These are phyloP conservation scores for Callosobruchus maculatus DNA, from an alignment of 2,888 invertebrate species.

Conservation along the genomic window DNA sequence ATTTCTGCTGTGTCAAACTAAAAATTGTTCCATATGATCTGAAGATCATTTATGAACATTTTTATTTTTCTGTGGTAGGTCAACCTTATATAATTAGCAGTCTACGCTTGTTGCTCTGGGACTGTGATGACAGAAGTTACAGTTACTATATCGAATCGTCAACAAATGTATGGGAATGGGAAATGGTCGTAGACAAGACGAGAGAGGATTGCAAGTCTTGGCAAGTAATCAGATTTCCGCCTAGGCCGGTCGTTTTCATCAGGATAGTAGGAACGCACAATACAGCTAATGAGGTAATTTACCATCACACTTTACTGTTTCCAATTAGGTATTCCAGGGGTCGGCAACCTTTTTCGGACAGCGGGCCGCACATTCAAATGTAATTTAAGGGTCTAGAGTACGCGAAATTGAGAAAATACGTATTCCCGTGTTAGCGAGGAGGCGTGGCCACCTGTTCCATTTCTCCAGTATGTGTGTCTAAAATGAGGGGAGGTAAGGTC, in stretches of 20 bases:
- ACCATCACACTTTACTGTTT: too few species aligned
- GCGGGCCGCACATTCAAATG: too few species aligned
- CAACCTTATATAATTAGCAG: conserved; percentile 93
- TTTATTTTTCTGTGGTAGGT: conserved; percentile 39
- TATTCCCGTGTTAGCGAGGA: too few species aligned
- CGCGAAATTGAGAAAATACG: too few species aligned
- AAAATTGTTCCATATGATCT: too few species aligned
- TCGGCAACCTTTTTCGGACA: too few species aligned
- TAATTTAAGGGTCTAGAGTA: too few species aligned
- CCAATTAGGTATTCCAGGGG: too few species aligned
- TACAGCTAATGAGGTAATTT: conserved; percentile 87
- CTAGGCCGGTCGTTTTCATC: conserved; percentile 86
- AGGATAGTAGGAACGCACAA: conserved; percentile 95
- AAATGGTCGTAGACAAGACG: conserved; percentile 83
- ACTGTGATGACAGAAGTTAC: conserved; percentile 92
- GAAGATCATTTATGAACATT: background rate
- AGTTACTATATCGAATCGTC: conserved; percentile 96
- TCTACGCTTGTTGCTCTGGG: conserved; percentile 92
- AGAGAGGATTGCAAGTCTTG: conserved; percentile 86
- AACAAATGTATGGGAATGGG: conserved; percentile 89
- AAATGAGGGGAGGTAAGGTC: too few species aligned
- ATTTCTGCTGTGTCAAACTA: too few species aligned
- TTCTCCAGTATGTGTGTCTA: too few species aligned
- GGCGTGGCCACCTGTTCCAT: too few species aligned
- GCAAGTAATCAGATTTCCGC: conserved; percentile 85